Percentiles rank a stretch among this genome's conserved stretches.
phyloP scores from a whole-genome alignment of 2,113 vertebrate species.

The Coracopsis vasa region DNA sequence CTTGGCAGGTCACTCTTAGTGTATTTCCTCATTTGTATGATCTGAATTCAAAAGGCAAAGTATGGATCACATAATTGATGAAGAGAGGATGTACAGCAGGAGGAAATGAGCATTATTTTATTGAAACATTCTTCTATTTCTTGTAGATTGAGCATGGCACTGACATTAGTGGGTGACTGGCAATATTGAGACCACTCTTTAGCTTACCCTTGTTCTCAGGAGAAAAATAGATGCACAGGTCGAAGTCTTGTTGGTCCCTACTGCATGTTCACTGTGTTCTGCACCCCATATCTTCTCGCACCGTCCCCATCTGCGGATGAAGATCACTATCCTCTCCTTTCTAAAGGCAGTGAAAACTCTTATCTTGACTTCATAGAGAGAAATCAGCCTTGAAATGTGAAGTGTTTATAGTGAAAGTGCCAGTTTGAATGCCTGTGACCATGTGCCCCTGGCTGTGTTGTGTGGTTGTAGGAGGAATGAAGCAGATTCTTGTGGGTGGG shows the following conservation, averaged over 20 bases:
- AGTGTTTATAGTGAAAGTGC: neutral
- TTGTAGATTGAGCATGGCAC: neutral
- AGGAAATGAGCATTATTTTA: slow-evolving; percentile 3
- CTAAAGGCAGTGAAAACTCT: neutral
- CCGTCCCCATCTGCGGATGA: accelerated
- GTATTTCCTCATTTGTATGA: slow-evolving; percentile 52
- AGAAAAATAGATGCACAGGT: neutral
- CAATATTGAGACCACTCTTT: neutral
- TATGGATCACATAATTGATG: slow-evolving; percentile 62
- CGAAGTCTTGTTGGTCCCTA: neutral
- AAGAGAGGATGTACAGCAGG: neutral
- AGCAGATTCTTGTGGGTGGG: neutral
- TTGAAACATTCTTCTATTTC: neutral
- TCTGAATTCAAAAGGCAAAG: slow-evolving; percentile 50
- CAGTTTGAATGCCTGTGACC: too few relatives aligned
- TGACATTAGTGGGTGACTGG: neutral
- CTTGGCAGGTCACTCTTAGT: slow-evolving; percentile 60
- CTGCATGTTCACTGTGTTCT: accelerated
- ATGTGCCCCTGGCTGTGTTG: neutral
- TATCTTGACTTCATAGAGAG: neutral
- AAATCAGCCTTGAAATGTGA: neutral
- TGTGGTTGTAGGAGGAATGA: neutral
- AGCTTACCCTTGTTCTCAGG: neutral
- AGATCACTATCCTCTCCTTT: neutral
- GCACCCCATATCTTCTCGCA: neutral